Conservation (phyloP, 1,140 invertebrate species). For the Chlorops oryzae region DNA sequence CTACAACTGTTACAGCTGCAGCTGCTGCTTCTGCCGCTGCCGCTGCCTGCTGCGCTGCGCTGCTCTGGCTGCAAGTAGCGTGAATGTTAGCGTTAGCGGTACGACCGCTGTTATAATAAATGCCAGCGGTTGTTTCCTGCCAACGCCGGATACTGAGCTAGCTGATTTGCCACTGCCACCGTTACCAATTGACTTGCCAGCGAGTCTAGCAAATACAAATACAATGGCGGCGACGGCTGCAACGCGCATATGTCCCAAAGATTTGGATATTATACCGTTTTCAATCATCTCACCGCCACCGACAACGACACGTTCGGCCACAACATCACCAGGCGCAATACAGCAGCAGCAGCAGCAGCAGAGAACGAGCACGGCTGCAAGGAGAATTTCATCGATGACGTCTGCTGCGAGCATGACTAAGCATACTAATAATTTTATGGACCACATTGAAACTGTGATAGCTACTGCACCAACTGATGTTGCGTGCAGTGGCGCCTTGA, state of each 20-base stretch:
- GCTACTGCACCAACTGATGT: no score
- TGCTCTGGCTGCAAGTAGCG: not conserved
- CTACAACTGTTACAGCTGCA: conserved; percentile 13
- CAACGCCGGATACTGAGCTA: conserved; percentile 30
- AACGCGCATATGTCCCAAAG: conserved; percentile 23
- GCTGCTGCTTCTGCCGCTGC: not conserved
- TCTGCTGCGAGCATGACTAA: not conserved
- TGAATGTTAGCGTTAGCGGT: not conserved
- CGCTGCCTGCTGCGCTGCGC: not conserved
- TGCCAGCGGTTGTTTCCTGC: conserved; percentile 6
- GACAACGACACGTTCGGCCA: not conserved
- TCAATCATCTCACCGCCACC: conserved; percentile 42
- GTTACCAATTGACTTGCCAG: conserved; percentile 26
- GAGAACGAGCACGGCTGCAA: no score
- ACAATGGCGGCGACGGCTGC: conserved; percentile 13
- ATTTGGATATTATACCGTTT: conserved; percentile 42
- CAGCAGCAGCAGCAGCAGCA: not conserved
- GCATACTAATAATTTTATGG: conserved; percentile 13
- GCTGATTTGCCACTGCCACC: conserved; percentile 43
- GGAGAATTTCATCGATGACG: no score
- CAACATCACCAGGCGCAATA: not conserved
- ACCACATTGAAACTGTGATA: conserved; percentile 40
- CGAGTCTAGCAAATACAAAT: no score
- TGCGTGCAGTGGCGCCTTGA: not conserved
- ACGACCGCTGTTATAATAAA: not conserved